phyloP scores from a whole-genome alignment of 2,888 invertebrate genomes.

The Spisula subtruncata region DNA sequence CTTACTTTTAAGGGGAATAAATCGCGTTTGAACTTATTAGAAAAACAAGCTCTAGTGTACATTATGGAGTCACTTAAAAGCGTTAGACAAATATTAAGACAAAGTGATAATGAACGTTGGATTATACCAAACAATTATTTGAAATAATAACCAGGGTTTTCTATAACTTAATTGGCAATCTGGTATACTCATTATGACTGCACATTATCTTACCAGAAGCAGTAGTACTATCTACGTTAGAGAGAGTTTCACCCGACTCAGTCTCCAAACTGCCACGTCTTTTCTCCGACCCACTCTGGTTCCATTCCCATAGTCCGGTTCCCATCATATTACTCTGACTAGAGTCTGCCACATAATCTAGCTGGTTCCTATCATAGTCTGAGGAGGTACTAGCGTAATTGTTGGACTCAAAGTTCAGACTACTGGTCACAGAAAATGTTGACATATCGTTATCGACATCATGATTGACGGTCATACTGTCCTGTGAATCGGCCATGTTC shows the following conservation, averaged over 20 bases:
- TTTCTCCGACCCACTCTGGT: slow-evolving; percentile 35
- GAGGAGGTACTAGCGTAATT: background rate
- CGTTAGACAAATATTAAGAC: too few species aligned
- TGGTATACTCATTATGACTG: too few species aligned
- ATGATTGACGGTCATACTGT: slow-evolving; percentile 7
- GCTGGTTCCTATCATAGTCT: slow-evolving; percentile 32
- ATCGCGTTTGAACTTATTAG: too few species aligned
- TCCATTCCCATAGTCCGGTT: slow-evolving; percentile 76
- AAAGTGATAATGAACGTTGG: too few species aligned
- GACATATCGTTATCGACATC: slow-evolving; percentile 73
- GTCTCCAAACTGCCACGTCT: slow-evolving; percentile 56
- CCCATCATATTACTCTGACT: slow-evolving; percentile 60
- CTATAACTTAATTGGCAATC: too few species aligned
- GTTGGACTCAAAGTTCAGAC: slow-evolving; percentile 28
- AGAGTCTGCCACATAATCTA: slow-evolving; percentile 29
- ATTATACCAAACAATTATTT: too few species aligned
- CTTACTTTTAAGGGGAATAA: too few species aligned
- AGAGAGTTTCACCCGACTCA: slow-evolving; percentile 31
- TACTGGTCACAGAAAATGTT: slow-evolving; percentile 55
- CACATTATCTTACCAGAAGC: background rate
- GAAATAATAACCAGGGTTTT: too few species aligned
- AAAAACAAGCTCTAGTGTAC: too few species aligned
- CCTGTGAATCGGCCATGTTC: slow-evolving; percentile 23
- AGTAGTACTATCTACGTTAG: slow-evolving; percentile 59
- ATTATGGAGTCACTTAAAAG: too few species aligned